Evolutionary conservation across 2,797 vertebrate genomes (phyloP).

Genomic region (Thunnus albacares): DNA sequence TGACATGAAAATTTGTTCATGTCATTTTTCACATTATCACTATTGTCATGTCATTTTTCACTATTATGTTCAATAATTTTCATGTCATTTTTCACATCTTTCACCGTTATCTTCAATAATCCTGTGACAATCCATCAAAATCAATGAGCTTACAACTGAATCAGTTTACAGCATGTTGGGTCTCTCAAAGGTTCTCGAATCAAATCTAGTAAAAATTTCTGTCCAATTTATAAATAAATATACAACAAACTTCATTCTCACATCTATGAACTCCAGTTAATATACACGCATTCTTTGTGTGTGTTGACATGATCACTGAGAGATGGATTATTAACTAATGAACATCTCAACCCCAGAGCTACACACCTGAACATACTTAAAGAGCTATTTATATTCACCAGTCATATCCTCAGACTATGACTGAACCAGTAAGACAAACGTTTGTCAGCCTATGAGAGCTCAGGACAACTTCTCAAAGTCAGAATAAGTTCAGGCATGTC

Average conservation of each 20-base stretch:
- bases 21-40: no score
- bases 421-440: conserved; percentile 44
- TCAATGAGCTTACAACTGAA: no score
- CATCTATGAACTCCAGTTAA: not conserved
- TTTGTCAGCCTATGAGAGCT: conserved; percentile 39
- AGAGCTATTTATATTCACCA: conserved; percentile 57
- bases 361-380: conserved; percentile 34
- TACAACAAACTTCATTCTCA: not conserved
- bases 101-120: not conserved
- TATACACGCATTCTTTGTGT: not conserved
- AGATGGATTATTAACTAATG: not conserved
- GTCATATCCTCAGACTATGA: conserved; percentile 8
- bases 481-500: conserved; percentile 57
- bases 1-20: not conserved
- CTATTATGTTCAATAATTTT: no score
- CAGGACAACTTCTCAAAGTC: conserved; percentile 42
- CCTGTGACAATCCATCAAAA: not conserved
- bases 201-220: not conserved
- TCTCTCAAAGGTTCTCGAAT: not conserved
- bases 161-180: no score
- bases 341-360: not conserved
- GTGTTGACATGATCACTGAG: not conserved
- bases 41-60: no score
- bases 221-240: not conserved
- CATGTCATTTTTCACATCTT: no score